Evolutionary conservation across 1,140 invertebrate genomes (phyloP), one percentile per base, ranked within the genome.

Genomic region (Notospermus geniculatus): DNA sequence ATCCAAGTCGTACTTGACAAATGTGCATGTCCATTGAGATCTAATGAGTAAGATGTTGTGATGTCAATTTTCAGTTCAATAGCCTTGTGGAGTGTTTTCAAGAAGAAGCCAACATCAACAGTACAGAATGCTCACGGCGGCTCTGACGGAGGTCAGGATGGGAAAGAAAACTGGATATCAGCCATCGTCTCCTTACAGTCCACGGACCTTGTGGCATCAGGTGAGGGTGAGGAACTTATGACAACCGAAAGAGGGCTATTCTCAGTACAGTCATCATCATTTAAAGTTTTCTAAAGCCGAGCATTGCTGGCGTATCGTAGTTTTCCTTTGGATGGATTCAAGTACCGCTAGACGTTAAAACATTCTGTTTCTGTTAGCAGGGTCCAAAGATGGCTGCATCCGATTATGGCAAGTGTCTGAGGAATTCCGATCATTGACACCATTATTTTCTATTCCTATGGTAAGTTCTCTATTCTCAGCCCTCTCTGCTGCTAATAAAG

Each of bases 181-280:
- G 86, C 90, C 61, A 80, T 97, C 54, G 87, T 89, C 9, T 85
- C 91, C 9, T 79, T 93, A 41, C 81, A 89, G 7, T 92, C 95
- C 80, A 90, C 92, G 19, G 93, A 97, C 85, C 77, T 98, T 13
- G 84, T 97, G 64, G 94, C 92, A 28, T 94, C 93, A 75, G 92
- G 89, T 88, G 75, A 61, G 58, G 39, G 29, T 23, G n/a, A n/a
- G n/a, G n/a, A n/a, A n/a, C n/a, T n/a, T n/a, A n/a, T n/a, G n/a
- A n/a, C n/a, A n/a, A n/a, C n/a, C n/a, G n/a, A n/a, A n/a, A n/a
- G n/a, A n/a, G n/a, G n/a, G n/a, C n/a, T n/a, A n/a, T n/a, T n/a
- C n/a, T n/a, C n/a, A n/a, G n/a, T n/a, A n/a, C n/a, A n/a, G n/a
- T n/a, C n/a, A n/a, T n/a, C n/a, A n/a, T n/a, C n/a, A n/a, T n/a